A percentile compares a stretch with the other conserved stretches of the same genome.
Evolutionary conservation across 2,113 vertebrate species (phyloP).

Genomic region (Oenanthe oenanthe): DNA sequence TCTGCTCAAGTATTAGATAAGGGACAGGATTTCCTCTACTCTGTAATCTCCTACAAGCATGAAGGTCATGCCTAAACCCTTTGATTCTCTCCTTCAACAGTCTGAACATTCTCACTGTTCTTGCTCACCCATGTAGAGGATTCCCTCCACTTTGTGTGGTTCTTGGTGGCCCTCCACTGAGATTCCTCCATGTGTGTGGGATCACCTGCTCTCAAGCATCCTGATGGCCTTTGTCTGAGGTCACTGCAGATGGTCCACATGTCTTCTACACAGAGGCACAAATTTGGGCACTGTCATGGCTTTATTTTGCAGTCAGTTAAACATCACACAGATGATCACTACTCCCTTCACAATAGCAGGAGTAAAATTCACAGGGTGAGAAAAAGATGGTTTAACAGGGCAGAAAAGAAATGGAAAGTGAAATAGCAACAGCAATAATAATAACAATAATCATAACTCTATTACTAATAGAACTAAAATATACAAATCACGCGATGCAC

Average conservation of each 20-base stretch:
- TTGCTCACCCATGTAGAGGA: accelerated
- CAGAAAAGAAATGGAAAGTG: not conserved
- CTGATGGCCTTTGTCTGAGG: not conserved
- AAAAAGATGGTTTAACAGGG: not conserved
- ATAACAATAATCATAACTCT: not conserved
- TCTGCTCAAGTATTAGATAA: not conserved
- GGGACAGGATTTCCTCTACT: not conserved
- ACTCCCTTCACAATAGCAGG: accelerated
- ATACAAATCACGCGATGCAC: too few species aligned
- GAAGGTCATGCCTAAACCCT: not conserved
- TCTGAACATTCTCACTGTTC: not conserved
- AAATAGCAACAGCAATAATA: not conserved
- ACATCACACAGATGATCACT: not conserved
- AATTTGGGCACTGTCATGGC: not conserved
- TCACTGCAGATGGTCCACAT: not conserved
- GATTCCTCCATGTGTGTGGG: not conserved
- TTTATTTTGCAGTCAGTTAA: not conserved
- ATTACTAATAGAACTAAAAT: not conserved
- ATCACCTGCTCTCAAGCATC: not conserved
- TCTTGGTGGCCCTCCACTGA: not conserved
- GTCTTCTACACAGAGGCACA: not conserved
- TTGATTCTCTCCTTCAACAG: not conserved
- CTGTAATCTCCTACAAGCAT: not conserved
- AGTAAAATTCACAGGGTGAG: not conserved
- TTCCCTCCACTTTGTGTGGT: not conserved